phyloP scores from a whole-genome alignment of 1,140 invertebrate genomes.

The Phortica variegata region DNA sequence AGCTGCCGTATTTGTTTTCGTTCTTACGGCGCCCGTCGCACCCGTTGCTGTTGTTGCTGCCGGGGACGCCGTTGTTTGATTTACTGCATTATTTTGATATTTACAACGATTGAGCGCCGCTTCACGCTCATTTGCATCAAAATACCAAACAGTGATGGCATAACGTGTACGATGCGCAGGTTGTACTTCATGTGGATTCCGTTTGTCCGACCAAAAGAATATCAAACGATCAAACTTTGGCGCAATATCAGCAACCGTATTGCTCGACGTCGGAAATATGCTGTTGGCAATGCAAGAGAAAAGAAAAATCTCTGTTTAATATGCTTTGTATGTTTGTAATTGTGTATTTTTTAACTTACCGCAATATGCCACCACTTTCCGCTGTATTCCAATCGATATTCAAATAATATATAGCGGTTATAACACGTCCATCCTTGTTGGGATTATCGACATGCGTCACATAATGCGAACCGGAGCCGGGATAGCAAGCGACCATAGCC shows the following conservation, averaged over 20 bases:
- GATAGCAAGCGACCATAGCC: slow-evolving; percentile 98
- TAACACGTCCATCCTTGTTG: slow-evolving; percentile 90
- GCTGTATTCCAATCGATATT: slow-evolving; percentile 89
- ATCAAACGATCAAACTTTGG: slow-evolving; percentile 90
- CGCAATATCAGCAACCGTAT: slow-evolving; percentile 87
- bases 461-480: slow-evolving; percentile 87
- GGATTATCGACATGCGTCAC: slow-evolving; percentile 98
- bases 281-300: too few relatives aligned
- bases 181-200: slow-evolving; percentile 96
- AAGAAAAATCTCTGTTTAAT: too few relatives aligned
- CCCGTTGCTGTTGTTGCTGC: slow-evolving; percentile 5
- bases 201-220: slow-evolving; percentile 96
- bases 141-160: slow-evolving; percentile 96
- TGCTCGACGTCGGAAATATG: slow-evolving; percentile 85
- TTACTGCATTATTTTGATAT: slow-evolving; percentile 31
- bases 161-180: slow-evolving; percentile 85
- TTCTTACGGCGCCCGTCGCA: too few relatives aligned
- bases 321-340: too few relatives aligned
- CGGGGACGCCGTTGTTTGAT: slow-evolving; percentile 26
- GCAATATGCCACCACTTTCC: slow-evolving; percentile 65
- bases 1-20: too few relatives aligned
- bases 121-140: slow-evolving; percentile 82
- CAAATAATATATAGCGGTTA: slow-evolving; percentile 95
- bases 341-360: slow-evolving; percentile 58
- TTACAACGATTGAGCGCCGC: slow-evolving; percentile 63